These are phyloP conservation scores for Chelonus formosanus DNA, from an alignment of 2,888 invertebrate species.

Conservation along the genomic window DNA sequence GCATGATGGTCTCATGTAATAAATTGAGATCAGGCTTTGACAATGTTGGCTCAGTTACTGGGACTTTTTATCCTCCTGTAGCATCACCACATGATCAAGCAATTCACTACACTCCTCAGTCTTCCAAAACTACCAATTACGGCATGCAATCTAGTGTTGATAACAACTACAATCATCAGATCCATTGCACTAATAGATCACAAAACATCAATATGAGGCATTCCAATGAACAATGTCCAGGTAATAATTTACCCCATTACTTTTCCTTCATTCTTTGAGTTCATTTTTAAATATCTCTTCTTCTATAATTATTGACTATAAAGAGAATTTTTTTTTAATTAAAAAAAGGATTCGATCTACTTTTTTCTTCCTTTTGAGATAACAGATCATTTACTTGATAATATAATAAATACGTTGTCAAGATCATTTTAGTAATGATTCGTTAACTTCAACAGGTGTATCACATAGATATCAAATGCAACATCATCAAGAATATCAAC, in stretches of 20 bases:
- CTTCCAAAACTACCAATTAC: conserved; percentile 55
- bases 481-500: conserved; percentile 61
- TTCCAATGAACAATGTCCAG: conserved; percentile 58
- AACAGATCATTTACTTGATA: no score
- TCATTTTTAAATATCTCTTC: no score
- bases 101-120: conserved; percentile 63
- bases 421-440: conserved; percentile 14
- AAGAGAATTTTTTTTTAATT: no score
- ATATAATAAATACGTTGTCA: conserved; percentile 6
- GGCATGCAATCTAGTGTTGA: conserved; percentile 57
- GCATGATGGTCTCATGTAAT: conserved; percentile 87
- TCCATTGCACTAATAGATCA: conserved; percentile 57
- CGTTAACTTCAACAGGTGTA: conserved; percentile 47
- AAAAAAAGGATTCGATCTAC: no score
- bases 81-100: conserved; percentile 83
- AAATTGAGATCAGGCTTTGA: conserved; percentile 83
- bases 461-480: conserved; percentile 60
- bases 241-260: conserved; percentile 42
- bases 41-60: conserved; percentile 85
- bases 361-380: no score
- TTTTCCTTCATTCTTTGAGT: conserved; percentile 4
- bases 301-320: no score
- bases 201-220: conserved; percentile 63
- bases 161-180: conserved; percentile 54
- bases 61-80: conserved; percentile 88